These are phyloP conservation scores for Dendrolimus houi DNA, from an alignment of 2,888 invertebrate species.

Conservation along the genomic window DNA sequence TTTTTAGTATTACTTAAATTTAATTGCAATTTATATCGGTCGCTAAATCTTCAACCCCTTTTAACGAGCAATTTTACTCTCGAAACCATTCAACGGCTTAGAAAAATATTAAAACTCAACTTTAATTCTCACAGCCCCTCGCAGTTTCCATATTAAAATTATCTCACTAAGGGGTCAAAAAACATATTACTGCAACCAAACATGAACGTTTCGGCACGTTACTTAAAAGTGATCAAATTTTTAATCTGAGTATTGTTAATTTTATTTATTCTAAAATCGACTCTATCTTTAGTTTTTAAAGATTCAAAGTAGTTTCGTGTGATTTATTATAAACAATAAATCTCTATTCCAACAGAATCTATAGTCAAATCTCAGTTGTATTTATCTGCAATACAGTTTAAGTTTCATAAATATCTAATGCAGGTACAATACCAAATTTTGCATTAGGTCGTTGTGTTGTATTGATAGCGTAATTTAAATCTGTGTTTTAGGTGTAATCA, in stretches of 20 bases:
- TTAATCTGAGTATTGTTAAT: conserved; percentile 22
- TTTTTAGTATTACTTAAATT: neutral
- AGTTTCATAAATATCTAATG: neutral
- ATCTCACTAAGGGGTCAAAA: conserved; percentile 62
- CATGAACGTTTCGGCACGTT: conserved; percentile 59
- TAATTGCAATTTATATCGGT: neutral
- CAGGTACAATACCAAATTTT: neutral
- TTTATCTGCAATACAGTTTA: neutral
- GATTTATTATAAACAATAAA: too few species aligned
- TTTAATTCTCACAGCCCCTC: conserved; percentile 25
- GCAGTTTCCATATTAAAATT: conserved; percentile 62
- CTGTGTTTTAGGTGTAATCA: conserved; percentile 3
- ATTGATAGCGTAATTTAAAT: conserved; percentile 10
- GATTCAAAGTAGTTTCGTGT: too few species aligned
- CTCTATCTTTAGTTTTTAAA: too few species aligned
- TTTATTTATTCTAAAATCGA: too few species aligned
- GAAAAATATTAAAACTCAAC: conserved; percentile 37
- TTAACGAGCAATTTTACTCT: conserved; percentile 22
- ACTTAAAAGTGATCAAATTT: conserved; percentile 53
- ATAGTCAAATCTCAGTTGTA: neutral
- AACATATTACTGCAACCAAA: conserved; percentile 62
- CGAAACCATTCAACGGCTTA: conserved; percentile 33
- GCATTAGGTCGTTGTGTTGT: neutral
- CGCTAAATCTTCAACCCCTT: neutral
- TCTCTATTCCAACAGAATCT: too few species aligned